These are phyloP conservation scores for Hiodon alosoides DNA, from an alignment of 2,113 vertebrate species.

Conservation along the genomic window DNA sequence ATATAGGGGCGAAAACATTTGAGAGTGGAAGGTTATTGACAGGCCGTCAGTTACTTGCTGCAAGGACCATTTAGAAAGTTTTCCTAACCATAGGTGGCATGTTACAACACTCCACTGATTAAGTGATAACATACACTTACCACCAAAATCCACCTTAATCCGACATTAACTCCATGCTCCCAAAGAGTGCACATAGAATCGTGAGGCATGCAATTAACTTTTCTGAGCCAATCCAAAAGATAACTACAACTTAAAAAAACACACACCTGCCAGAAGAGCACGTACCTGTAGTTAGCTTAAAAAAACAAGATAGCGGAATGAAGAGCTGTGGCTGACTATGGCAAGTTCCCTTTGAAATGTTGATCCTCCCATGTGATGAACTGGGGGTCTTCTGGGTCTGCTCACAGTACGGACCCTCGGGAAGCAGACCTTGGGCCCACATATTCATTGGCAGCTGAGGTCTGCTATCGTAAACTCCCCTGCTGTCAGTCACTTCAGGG, in stretches of 20 bases:
- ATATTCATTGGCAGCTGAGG: slow-evolving; percentile 35
- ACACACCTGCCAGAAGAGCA: background rate
- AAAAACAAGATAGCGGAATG: background rate
- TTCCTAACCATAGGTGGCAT: no score
- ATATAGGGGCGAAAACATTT: background rate
- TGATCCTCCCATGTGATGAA: background rate
- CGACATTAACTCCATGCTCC: background rate
- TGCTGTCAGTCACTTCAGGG: slow-evolving; percentile 21
- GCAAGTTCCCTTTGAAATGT: background rate
- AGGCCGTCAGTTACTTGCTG: no score
- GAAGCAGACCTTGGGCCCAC: background rate
- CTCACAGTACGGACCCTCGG: background rate
- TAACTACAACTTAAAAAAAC: background rate
- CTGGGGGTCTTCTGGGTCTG: background rate
- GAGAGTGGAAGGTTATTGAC: no score
- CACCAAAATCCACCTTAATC: background rate
- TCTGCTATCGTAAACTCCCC: slow-evolving; percentile 27
- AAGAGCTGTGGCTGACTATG: background rate
- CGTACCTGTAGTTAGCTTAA: slow-evolving; percentile 9
- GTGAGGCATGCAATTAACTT: background rate
- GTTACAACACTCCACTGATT: no score
- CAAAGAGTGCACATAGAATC: no score
- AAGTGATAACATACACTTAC: background rate
- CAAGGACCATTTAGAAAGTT: no score
- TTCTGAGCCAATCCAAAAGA: background rate